Conservation (phyloP, 2,113 vertebrate genomes). For the Sturnira hondurensis region DNA sequence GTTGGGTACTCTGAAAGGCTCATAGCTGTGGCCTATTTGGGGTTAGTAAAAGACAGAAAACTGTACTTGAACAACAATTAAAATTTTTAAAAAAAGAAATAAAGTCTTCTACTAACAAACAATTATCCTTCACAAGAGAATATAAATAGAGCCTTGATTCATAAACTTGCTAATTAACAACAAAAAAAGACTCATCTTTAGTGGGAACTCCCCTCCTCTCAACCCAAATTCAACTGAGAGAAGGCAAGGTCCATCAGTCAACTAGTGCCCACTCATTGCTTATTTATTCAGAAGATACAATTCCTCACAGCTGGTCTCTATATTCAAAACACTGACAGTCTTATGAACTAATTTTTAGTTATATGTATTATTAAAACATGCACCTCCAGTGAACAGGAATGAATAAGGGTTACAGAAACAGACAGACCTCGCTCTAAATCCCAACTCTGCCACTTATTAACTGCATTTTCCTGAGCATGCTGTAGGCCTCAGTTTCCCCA, state of each 20-base stretch:
- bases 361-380: not conserved
- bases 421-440: not conserved
- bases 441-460: not conserved
- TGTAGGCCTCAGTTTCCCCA: not conserved
- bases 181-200: not conserved
- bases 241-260: not conserved
- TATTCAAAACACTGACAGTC: not conserved
- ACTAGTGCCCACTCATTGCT: not conserved
- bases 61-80: too few relatives aligned
- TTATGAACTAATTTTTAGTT: not conserved
- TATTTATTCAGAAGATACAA: not conserved
- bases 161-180: not conserved
- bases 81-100: not conserved
- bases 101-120: slow-evolving; percentile 28
- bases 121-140: not conserved
- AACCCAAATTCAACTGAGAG: not conserved
- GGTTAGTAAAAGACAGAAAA: not conserved
- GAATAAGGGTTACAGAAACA: not conserved
- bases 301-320: not conserved
- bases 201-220: not conserved
- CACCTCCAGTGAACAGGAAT: not conserved
- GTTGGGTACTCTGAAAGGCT: not conserved
- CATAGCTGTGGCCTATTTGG: not conserved
- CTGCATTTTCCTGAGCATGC: not conserved
- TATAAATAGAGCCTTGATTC: not conserved